A percentile compares a stretch with the other conserved stretches of the same genome.
Conservation (phyloP, 2,888 invertebrate genomes). For the Spodoptera littoralis region DNA sequence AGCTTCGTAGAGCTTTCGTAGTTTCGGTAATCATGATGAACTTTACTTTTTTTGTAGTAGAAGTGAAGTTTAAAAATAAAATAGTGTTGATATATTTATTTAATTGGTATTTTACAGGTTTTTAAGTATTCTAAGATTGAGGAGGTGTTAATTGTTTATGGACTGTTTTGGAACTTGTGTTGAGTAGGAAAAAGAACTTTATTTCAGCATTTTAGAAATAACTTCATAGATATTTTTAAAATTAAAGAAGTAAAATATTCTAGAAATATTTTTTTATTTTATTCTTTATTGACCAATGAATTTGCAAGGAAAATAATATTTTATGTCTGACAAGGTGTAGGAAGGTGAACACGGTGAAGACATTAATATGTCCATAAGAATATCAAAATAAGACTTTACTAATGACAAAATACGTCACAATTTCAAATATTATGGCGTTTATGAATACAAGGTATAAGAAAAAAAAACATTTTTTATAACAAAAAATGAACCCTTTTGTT, state of each 20-base stretch:
- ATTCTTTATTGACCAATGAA: not conserved
- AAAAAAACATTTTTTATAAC: constrained; percentile 6
- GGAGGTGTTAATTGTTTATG: constrained; percentile 24
- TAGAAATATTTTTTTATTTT: not conserved
- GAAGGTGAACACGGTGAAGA: constrained; percentile 11
- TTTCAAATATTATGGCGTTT: constrained; percentile 6
- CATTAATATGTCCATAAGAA: constrained; percentile 23
- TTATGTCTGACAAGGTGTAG: constrained; percentile 16
- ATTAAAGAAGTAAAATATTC: no score
- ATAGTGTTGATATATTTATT: constrained; percentile 27
- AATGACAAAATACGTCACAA: constrained; percentile 18
- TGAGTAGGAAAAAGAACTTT: not conserved
- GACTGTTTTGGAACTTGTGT: not conserved
- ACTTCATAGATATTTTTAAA: not conserved
- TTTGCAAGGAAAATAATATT: constrained; percentile 9
- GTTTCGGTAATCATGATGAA: constrained; percentile 5
- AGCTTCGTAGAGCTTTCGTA: constrained; percentile 17
- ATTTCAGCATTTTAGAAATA: not conserved
- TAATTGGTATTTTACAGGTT: not conserved
- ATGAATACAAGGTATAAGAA: constrained; percentile 7
- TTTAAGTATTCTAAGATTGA: constrained; percentile 2
- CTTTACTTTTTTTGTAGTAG: constrained; percentile 10
- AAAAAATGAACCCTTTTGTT: constrained; percentile 16
- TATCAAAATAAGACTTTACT: constrained; percentile 25
- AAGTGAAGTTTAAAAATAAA: constrained; percentile 18